Evolutionary conservation across 2,797 vertebrate species (phyloP).

Genomic region (Takifugu rubripes): DNA sequence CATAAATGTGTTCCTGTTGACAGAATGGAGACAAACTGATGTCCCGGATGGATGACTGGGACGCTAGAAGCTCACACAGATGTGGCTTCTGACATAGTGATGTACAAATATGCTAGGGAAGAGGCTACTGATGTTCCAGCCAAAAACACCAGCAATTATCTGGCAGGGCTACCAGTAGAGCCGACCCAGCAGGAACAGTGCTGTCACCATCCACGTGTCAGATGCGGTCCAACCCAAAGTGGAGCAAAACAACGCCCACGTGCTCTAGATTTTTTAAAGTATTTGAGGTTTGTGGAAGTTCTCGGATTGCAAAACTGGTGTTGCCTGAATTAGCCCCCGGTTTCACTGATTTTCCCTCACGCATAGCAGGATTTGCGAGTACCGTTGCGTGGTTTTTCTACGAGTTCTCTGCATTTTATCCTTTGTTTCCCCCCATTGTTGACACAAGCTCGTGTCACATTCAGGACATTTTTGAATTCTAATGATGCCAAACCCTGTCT

Average conservation of each 20-base stretch:
- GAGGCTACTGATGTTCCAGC: background rate
- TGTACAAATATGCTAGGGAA: slow-evolving; percentile 3
- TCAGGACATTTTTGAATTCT: too few relatives aligned
- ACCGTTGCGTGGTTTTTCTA: background rate
- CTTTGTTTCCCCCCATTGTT: too few relatives aligned
- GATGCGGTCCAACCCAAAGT: background rate
- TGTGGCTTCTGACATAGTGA: slow-evolving; percentile 17
- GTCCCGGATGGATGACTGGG: slow-evolving; percentile 22
- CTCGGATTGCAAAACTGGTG: slow-evolving; percentile 36
- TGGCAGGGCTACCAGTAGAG: background rate
- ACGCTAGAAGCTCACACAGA: slow-evolving; percentile 18
- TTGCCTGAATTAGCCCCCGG: background rate
- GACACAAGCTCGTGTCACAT: too few relatives aligned
- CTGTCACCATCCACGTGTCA: slow-evolving; percentile 4
- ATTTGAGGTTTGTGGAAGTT: slow-evolving; percentile 13
- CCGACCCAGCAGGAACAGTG: background rate
- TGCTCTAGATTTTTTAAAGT: slow-evolving; percentile 26
- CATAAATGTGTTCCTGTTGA: slow-evolving; percentile 74
- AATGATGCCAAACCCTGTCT: too few relatives aligned
- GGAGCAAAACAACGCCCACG: slow-evolving; percentile 26
- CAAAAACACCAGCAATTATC: slow-evolving; percentile 9
- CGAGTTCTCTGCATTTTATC: background rate
- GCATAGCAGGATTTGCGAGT: too few relatives aligned
- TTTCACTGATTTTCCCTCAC: background rate
- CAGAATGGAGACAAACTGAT: slow-evolving; percentile 26